These are phyloP conservation scores for Drosophila nigromelanica DNA, from an alignment of 1,140 invertebrate genomes.

Conservation along the genomic window DNA sequence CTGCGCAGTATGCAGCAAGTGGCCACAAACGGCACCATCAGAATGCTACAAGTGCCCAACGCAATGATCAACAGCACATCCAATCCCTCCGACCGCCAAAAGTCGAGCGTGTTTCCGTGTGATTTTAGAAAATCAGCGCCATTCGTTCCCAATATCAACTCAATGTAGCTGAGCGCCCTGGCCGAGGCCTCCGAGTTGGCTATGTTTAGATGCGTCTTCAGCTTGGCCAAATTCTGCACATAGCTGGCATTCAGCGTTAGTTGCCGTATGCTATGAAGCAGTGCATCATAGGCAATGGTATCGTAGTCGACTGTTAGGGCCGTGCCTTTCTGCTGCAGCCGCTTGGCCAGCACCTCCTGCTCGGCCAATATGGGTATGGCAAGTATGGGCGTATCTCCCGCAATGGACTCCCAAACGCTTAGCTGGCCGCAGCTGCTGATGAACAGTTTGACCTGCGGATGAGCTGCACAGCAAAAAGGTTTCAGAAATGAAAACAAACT, in stretches of 20 bases:
- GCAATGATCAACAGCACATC: constrained; percentile 83
- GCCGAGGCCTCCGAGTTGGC: constrained; percentile 54
- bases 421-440: constrained; percentile 88
- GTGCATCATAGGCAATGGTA: constrained; percentile 59
- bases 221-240: constrained; percentile 68
- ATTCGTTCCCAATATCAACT: constrained; percentile 85
- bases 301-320: constrained; percentile 66
- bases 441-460: constrained; percentile 86
- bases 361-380: constrained; percentile 87
- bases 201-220: constrained; percentile 76
- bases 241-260: constrained; percentile 67
- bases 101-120: constrained; percentile 80
- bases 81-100: constrained; percentile 82
- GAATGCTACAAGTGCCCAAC: constrained; percentile 63
- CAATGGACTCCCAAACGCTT: constrained; percentile 86
- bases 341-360: constrained; percentile 85
- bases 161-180: constrained; percentile 85
- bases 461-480: constrained; percentile 75
- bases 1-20: constrained; percentile 72
- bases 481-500: neutral
- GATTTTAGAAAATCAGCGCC: constrained; percentile 84
- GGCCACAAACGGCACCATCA: constrained; percentile 70
- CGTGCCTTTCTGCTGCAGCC: constrained; percentile 69
- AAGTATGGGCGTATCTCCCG: constrained; percentile 86
- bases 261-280: constrained; percentile 65